Conservation (phyloP, 2,797 vertebrate species). For the Thunnus albacares region DNA sequence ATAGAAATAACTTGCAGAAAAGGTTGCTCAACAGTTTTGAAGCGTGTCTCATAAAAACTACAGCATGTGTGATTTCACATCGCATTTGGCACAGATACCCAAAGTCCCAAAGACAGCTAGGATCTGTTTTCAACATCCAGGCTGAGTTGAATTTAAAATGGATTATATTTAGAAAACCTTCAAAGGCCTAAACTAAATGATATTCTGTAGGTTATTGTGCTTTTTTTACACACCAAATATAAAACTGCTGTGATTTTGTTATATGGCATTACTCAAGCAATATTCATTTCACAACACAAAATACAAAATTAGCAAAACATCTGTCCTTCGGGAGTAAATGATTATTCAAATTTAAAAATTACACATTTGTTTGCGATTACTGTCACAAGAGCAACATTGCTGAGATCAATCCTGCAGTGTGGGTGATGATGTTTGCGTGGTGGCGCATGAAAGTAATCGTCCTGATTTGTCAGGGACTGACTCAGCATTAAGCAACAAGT, state of each 20-base stretch:
- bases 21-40: slow-evolving; percentile 35
- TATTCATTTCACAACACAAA: slow-evolving; percentile 6
- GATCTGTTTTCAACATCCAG: slow-evolving; percentile 18
- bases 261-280: neutral
- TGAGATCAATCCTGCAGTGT: slow-evolving; percentile 30
- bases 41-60: slow-evolving; percentile 33
- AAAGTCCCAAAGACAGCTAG: neutral
- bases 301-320: slow-evolving; percentile 3
- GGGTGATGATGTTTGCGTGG: slow-evolving; percentile 17
- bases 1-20: slow-evolving; percentile 27
- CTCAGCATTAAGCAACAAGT: slow-evolving; percentile 50
- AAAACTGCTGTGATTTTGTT: neutral
- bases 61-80: slow-evolving; percentile 28
- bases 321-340: neutral
- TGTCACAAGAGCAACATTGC: neutral
- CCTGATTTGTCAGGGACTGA: slow-evolving; percentile 44
- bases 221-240: neutral
- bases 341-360: slow-evolving; percentile 6
- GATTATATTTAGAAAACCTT: neutral
- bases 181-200: neutral
- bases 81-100: slow-evolving; percentile 18
- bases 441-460: slow-evolving; percentile 34
- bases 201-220: neutral
- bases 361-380: slow-evolving; percentile 32
- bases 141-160: slow-evolving; percentile 1